A percentile compares a stretch with the other conserved stretches of the same genome.
These are phyloP conservation scores for Xylophagus ater DNA, from an alignment of 2,888 invertebrate species.

Conservation along the genomic window DNA sequence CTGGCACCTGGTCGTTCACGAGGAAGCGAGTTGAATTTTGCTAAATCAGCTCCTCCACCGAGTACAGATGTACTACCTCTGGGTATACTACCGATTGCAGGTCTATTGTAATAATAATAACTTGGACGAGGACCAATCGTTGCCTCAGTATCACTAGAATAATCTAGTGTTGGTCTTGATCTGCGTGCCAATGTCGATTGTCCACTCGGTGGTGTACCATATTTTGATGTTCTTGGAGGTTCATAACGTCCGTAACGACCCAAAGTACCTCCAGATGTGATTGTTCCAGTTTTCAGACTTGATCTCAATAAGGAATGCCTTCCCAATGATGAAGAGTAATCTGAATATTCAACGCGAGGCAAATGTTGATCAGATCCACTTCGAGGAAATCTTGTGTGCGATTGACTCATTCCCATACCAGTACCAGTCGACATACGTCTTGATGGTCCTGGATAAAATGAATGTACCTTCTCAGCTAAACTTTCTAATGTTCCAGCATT, in stretches of 20 bases:
- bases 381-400: conserved; percentile 53
- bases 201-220: conserved; percentile 41
- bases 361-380: conserved; percentile 88
- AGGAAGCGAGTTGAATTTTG: conserved; percentile 62
- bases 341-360: conserved; percentile 76
- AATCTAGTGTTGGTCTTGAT: conserved; percentile 68
- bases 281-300: conserved; percentile 57
- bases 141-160: conserved; percentile 94
- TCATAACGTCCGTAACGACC: conserved; percentile 55
- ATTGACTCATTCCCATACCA: conserved; percentile 33
- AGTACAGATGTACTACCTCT: conserved; percentile 32
- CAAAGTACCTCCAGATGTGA: conserved; percentile 43
- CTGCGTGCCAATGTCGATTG: conserved; percentile 54
- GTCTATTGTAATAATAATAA: conserved; percentile 58
- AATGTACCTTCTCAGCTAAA: conserved; percentile 84
- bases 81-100: conserved; percentile 37
- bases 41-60: conserved; percentile 35
- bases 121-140: conserved; percentile 68
- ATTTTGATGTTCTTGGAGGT: conserved; percentile 39
- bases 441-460: conserved; percentile 59
- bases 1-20: conserved; percentile 50
- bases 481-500: conserved; percentile 72
- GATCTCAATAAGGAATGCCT: conserved; percentile 71
- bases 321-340: conserved; percentile 63
- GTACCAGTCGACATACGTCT: conserved; percentile 57